Conservation (phyloP, 2,797 vertebrate species). For the Triplophysa yarkandensis region DNA sequence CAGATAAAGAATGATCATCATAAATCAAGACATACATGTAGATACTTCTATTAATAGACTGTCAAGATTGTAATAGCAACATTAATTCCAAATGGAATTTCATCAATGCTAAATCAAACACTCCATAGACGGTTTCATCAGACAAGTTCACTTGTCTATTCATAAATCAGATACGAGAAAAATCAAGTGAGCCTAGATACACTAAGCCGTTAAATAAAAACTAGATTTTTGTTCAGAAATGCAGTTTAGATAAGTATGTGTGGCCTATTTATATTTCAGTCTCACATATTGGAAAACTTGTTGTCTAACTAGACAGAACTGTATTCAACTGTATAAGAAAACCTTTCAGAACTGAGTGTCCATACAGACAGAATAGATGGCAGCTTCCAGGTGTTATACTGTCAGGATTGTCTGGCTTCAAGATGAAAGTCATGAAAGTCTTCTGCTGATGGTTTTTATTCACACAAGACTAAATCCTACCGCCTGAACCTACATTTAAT, state of each 20-base stretch:
- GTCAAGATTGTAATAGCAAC: background rate
- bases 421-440: no score
- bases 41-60: constrained; percentile 1
- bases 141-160: no score
- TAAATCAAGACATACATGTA: constrained; percentile 14
- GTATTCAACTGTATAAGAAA: background rate
- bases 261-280: no score
- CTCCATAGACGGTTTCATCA: no score
- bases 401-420: background rate
- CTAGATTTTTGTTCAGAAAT: no score
- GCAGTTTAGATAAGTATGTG: no score
- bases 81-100: constrained; percentile 1
- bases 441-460: background rate
- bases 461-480: background rate
- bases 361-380: background rate
- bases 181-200: no score
- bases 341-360: background rate
- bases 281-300: background rate
- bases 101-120: background rate
- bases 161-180: no score
- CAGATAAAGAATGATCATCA: constrained; percentile 10
- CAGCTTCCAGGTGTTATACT: background rate
- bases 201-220: no score
- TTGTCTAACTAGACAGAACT: background rate
- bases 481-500: background rate